Conservation (phyloP, 2,797 vertebrate species). For the Scomberomorus guttatus region DNA sequence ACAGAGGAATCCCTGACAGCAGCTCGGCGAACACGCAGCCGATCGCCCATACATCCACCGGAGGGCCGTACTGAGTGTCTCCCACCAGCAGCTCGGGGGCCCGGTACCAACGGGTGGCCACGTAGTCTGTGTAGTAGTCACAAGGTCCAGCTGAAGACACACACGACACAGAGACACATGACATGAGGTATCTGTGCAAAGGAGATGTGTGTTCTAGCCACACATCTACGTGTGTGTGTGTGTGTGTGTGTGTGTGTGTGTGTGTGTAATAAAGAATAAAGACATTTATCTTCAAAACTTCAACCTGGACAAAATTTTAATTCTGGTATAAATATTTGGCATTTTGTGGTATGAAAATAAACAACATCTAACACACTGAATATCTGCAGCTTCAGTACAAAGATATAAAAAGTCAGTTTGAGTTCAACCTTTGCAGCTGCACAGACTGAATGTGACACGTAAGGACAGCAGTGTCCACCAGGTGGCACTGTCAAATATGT, state of each 20-base stretch:
- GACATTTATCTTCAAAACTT: no score
- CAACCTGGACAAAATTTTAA: no score
- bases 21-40: constrained; percentile 96
- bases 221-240: no score
- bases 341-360: no score
- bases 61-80: constrained; percentile 93
- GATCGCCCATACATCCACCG: constrained; percentile 95
- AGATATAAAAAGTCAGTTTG: no score
- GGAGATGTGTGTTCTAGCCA: no score
- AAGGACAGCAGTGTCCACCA: constrained; percentile 7
- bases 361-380: no score
- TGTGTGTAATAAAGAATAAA: no score
- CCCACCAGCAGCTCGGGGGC: constrained; percentile 94
- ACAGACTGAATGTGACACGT: not conserved
- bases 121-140: constrained; percentile 96
- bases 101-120: constrained; percentile 96
- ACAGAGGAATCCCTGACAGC: constrained; percentile 90
- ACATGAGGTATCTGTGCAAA: not conserved
- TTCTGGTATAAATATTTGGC: no score
- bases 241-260: no score
- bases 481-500: not conserved
- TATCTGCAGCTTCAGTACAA: no score
- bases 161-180: not conserved
- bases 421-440: not conserved
- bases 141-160: constrained; percentile 89